Evolutionary conservation across 2,797 vertebrate species (phyloP), one percentile per base, ranked within the genome.

Genomic region (Rhinophrynus dorsalis): DNA sequence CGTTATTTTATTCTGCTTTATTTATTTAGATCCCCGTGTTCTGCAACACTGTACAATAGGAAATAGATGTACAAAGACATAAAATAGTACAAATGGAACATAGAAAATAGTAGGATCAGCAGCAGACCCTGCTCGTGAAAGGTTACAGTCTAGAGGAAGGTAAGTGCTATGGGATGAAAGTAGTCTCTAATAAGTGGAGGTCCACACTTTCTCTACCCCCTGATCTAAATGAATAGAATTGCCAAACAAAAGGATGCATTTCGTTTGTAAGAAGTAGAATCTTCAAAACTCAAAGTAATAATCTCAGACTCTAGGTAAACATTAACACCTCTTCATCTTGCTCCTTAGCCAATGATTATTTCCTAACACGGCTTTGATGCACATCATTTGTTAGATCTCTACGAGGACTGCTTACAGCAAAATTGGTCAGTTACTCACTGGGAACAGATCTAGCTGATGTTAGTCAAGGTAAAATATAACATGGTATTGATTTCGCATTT

Each of bases 401-500:
- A 11, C 13, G 9, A 44, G 57, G n/a, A 40, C 26, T 17, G 35
- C 33, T 58, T 27, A 35, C 44, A 60, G 37, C 38, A 60, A 29
- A 35, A 29, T 30, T 21, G 7, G 24, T 27, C 21, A 8, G 37
- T 56, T 40, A 20, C 17, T 58, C 55, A 27, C 3, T 37, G 32
- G 23, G 32, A 37, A 37, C 11, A 12, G 30, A 58, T 9, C 32
- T 11, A 13, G 37, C 37, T 20, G 18, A 24, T 8, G 2, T 17
- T 18, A 37, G 27, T n/a, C 21, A 37, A 29, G 38, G 44, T 44
- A 27, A 60, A 44, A 15, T 44, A 10, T 42, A 15, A 60, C 44
- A 20, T 11, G 2, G 38, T 44, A 60, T 29, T 60, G 57, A 60
- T 60, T 60, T 60, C n/a, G 26, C 17, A 26, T 60, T 24, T 30